phyloP scores from a whole-genome alignment of 2,888 invertebrate species.

The Oscheius myriophilus region DNA sequence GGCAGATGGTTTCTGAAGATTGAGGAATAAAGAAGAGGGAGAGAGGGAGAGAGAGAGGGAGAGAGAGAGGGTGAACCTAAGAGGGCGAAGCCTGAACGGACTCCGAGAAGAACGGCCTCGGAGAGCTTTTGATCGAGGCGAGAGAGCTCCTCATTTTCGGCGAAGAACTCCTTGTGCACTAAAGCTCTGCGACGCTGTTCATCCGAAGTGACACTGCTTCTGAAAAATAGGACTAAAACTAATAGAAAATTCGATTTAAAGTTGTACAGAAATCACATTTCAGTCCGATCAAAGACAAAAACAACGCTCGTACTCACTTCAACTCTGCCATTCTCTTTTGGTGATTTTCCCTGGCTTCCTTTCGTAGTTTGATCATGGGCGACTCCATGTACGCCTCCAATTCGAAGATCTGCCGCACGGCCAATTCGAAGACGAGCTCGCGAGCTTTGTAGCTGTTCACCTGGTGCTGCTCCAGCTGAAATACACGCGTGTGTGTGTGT shows the following conservation, averaged over 20 bases:
- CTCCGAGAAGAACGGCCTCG: conserved; percentile 31
- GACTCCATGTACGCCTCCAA: conserved; percentile 23
- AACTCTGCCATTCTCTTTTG: not conserved
- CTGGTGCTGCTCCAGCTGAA: conserved; percentile 9
- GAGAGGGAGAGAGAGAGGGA: not conserved
- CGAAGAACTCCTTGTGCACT: conserved; percentile 8
- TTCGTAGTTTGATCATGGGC: conserved; percentile 16
- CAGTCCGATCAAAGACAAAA: too few relatives aligned
- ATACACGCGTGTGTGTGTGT: not conserved
- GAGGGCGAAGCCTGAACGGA: conserved; percentile 34
- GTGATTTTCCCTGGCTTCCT: conserved; percentile 17
- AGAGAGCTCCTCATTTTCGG: conserved; percentile 16
- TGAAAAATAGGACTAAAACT: not conserved
- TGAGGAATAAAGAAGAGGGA: not conserved
- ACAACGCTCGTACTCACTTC: too few relatives aligned
- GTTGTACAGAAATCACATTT: too few relatives aligned
- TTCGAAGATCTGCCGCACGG: conserved; percentile 18
- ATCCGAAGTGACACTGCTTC: conserved; percentile 3
- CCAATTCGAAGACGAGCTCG: conserved; percentile 12
- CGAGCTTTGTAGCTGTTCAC: conserved; percentile 12
- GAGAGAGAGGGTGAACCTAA: conserved; percentile 13
- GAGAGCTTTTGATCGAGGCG: conserved; percentile 11
- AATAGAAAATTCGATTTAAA: too few relatives aligned
- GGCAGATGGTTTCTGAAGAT: conserved; percentile 17
- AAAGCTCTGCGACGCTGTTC: not conserved